Conservation (phyloP, 2,113 vertebrate genomes). For the human region DNA sequence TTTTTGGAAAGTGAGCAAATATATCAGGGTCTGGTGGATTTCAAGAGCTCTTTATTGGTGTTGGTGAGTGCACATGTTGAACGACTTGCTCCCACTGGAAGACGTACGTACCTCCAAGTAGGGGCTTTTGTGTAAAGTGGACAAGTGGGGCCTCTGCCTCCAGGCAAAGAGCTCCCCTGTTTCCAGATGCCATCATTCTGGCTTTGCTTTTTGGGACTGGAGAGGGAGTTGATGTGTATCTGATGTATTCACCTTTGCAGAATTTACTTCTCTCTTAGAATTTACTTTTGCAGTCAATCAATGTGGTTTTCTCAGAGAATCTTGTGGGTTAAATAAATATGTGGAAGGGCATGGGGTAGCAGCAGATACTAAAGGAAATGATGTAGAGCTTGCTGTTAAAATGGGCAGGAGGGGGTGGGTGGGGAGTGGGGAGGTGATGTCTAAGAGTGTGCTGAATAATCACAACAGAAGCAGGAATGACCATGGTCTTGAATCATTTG, state of each 20-base stretch:
- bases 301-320: neutral
- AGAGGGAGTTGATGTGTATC: neutral
- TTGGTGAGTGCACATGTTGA: neutral
- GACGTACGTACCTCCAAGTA: neutral
- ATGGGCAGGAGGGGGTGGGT: neutral
- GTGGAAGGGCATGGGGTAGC: neutral
- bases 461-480: neutral
- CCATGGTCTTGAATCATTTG: neutral
- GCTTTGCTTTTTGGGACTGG: neutral
- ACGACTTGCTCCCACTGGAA: neutral
- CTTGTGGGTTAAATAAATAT: neutral
- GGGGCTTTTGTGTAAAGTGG: neutral
- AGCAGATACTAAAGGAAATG: neutral
- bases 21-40: neutral
- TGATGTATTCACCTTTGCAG: neutral
- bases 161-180: neutral
- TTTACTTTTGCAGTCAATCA: neutral
- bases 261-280: slow-evolving; percentile 43
- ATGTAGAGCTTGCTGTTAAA: neutral
- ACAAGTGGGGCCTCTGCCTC: neutral
- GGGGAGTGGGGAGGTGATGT: neutral
- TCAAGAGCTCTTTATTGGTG: neutral
- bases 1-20: neutral
- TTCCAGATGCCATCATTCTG: neutral
- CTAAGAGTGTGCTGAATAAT: neutral